Evolutionary conservation across 2,113 vertebrate species (phyloP).

Genomic region (Sula dactylatra): DNA sequence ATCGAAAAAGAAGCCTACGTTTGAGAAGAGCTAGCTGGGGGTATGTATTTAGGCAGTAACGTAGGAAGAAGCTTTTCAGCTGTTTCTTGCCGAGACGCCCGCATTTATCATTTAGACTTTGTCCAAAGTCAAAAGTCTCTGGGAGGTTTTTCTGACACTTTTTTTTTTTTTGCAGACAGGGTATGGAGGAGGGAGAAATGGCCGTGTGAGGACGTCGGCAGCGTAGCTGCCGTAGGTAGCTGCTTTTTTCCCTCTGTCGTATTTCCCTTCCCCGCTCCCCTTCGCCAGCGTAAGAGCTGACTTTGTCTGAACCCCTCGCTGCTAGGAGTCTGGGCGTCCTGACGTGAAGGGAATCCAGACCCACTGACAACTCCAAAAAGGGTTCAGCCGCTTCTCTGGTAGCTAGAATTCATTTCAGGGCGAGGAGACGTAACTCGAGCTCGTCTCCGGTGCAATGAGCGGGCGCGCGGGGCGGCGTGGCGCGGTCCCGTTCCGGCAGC

Average conservation of each 20-base stretch:
- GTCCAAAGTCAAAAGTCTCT: slow-evolving; percentile 17
- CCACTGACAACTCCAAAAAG: slow-evolving; percentile 42
- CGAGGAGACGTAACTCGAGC: background rate
- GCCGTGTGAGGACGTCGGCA: background rate
- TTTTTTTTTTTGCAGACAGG: background rate
- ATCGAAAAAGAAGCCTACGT: background rate
- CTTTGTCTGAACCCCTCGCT: slow-evolving; percentile 36
- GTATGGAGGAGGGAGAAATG: background rate
- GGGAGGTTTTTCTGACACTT: background rate
- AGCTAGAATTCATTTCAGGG: slow-evolving; percentile 3
- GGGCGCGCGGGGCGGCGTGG: background rate
- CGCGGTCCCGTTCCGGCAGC: accelerated
- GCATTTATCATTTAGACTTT: background rate
- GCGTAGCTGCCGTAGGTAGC: background rate
- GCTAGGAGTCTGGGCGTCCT: slow-evolving; percentile 42
- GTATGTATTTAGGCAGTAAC: background rate
- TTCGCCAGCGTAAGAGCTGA: background rate
- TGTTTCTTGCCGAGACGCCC: background rate
- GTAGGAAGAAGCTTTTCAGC: background rate
- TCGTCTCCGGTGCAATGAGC: background rate
- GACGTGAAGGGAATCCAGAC: slow-evolving; percentile 16
- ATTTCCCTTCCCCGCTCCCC: background rate
- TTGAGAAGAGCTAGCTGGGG: background rate
- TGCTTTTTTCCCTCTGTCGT: background rate
- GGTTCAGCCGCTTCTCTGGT: slow-evolving; percentile 4